Evolutionary conservation across 2,888 invertebrate species (phyloP), one percentile per base, ranked within the genome.

Genomic region (Spodoptera littoralis): DNA sequence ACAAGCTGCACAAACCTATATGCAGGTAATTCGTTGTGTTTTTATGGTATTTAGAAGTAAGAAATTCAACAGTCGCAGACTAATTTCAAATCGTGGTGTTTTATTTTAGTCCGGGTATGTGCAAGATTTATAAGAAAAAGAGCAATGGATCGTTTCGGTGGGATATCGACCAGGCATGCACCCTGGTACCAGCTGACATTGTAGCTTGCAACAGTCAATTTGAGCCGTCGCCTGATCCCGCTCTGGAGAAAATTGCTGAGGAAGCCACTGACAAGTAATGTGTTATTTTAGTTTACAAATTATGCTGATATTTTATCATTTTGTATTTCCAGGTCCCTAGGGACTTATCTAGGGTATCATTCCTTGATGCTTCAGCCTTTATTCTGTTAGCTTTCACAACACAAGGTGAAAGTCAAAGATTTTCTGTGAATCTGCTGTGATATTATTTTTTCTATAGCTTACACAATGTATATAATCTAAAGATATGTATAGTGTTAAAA

Each of bases 151-250:
- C 88, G 0, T 94, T 94, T 70, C 86, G 88, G 43, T 97, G 97
- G 97, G 96, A 96, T 52, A 96, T 97, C 66, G 97, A 97, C 66
- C 96, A 97, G 82, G 92, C 96, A 11, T 96, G 96, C 59, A 92
- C 90, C n/a, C 89, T 97, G 62, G 95, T 96, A 53, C 97, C 97
- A 24, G 96, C 96, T 1, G 96, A 96, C 74, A 97, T 97, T 62
- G 96, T 96, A 70, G 96, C 93, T 55, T 96, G 96, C 55, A 91
- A 95, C 57, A 96, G 96, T 76, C 96, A 96, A 79, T 95, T 96
- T 79, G 95, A 95, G 76, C 94, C 96, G 0, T 92, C 95, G 0
- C 95, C 95, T 22, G 97, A 97, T 84, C 96, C 96, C 9, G 95
- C 95, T 41, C 84, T 96, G 18, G 97, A 97, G 83, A 94, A 92